phyloP scores from a whole-genome alignment of 30 jellyfish, hydroid and myxozoan species.

The Cassiopea xamachana region DNA sequence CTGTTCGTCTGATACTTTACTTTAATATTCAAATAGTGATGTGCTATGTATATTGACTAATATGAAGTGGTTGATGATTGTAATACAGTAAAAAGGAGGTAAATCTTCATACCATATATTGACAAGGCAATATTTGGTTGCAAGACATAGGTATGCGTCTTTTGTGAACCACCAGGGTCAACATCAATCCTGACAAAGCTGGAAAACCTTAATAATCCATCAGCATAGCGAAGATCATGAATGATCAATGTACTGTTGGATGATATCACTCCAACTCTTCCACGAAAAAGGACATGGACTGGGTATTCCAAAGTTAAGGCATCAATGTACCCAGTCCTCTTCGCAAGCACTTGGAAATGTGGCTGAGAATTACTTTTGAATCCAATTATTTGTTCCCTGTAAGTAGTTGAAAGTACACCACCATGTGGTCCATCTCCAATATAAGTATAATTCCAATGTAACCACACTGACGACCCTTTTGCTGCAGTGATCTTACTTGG shows the following conservation, averaged over 20 bases:
- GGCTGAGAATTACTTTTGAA: neutral
- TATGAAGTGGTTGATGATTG: no score
- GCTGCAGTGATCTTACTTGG: conserved; percentile 41
- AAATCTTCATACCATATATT: conserved; percentile 2
- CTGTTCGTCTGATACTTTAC: no score
- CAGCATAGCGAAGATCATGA: conserved; percentile 10
- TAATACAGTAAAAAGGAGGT: neutral
- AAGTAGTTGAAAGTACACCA: neutral
- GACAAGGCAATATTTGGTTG: neutral
- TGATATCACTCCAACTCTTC: conserved; percentile 31
- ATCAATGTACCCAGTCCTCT: conserved; percentile 1
- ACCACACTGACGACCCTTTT: conserved; percentile 38
- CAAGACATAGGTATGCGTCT: neutral
- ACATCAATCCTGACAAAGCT: neutral
- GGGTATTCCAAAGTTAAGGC: neutral
- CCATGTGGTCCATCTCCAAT: conserved; percentile 2
- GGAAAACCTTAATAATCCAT: neutral
- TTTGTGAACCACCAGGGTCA: neutral
- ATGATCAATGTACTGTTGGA: conserved; percentile 40
- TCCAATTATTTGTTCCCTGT: neutral
- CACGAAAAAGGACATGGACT: conserved; percentile 21
- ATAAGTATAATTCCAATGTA: conserved; percentile 35
- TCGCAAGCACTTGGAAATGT: conserved; percentile 3
- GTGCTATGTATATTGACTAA: no score
- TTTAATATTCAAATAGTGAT: no score